These are phyloP conservation scores for Microchrysa polita DNA, from an alignment of 2,888 invertebrate genomes.

Conservation along the genomic window DNA sequence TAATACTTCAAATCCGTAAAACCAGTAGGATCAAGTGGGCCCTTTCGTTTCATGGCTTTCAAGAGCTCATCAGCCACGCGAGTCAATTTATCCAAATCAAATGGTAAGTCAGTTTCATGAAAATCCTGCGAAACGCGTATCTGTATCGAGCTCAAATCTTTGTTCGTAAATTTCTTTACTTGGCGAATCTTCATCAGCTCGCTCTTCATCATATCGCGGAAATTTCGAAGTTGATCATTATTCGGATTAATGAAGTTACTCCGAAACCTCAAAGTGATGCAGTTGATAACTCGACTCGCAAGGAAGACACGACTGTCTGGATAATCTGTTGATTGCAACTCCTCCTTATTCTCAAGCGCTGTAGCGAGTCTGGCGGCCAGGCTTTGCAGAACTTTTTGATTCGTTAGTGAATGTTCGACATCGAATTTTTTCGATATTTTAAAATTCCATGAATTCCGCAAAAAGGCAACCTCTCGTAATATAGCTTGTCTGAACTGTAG, in stretches of 20 bases:
- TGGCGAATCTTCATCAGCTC: background rate
- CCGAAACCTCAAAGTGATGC: background rate
- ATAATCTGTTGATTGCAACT: slow-evolving; percentile 1
- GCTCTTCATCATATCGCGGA: background rate
- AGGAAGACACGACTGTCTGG: background rate
- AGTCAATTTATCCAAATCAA: background rate
- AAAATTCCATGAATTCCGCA: background rate
- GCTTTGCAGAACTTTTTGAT: background rate
- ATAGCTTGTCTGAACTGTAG: background rate
- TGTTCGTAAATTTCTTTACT: slow-evolving; percentile 3
- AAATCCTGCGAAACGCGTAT: slow-evolving; percentile 9
- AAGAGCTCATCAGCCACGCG: background rate
- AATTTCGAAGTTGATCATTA: background rate
- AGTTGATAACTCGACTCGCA: background rate
- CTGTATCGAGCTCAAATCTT: background rate
- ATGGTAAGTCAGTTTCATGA: background rate
- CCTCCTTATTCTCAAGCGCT: background rate
- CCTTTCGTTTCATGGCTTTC: background rate
- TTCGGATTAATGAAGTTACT: slow-evolving; percentile 9
- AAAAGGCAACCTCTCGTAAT: background rate
- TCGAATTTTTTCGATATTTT: background rate
- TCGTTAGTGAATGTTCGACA: background rate
- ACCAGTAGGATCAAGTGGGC: background rate
- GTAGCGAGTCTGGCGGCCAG: background rate
- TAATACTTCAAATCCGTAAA: background rate